These are phyloP conservation scores for Dolomedes plantarius DNA, from an alignment of 2,888 invertebrate species.

Conservation along the genomic window DNA sequence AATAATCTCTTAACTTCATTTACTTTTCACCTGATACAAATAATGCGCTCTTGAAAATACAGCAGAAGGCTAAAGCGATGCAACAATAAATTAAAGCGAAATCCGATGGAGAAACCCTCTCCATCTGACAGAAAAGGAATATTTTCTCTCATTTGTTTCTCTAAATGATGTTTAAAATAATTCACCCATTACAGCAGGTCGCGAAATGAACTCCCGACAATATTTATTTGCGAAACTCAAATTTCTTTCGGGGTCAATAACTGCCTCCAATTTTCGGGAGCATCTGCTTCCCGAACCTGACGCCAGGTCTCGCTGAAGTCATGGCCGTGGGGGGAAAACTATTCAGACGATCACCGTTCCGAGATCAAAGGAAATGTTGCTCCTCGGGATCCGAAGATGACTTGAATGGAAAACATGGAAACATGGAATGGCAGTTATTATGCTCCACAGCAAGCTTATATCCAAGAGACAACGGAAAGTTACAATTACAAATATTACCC, in stretches of 20 bases:
- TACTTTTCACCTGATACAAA: too few species aligned
- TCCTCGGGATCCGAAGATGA: not conserved
- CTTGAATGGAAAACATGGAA: conserved; percentile 7
- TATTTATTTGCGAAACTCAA: too few species aligned
- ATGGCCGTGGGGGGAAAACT: not conserved
- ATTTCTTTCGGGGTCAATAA: not conserved
- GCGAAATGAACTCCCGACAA: too few species aligned
- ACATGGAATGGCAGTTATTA: conserved; percentile 4
- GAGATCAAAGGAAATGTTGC: not conserved
- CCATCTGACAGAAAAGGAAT: too few species aligned
- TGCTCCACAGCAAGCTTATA: not conserved
- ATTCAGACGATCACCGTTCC: not conserved
- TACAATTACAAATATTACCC: conserved; percentile 21
- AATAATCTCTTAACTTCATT: too few species aligned
- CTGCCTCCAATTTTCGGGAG: not conserved
- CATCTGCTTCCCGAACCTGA: not conserved
- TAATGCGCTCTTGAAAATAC: too few species aligned
- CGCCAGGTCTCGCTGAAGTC: not conserved
- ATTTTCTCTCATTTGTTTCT: too few species aligned
- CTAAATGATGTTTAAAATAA: too few species aligned
- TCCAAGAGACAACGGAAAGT: not conserved
- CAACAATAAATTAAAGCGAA: too few species aligned
- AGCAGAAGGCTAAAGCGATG: too few species aligned
- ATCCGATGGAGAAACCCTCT: too few species aligned
- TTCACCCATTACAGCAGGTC: too few species aligned